These are phyloP conservation scores for Rambutsinella grinnellia DNA, from an alignment of 2,888 invertebrate species.

Conservation along the genomic window DNA sequence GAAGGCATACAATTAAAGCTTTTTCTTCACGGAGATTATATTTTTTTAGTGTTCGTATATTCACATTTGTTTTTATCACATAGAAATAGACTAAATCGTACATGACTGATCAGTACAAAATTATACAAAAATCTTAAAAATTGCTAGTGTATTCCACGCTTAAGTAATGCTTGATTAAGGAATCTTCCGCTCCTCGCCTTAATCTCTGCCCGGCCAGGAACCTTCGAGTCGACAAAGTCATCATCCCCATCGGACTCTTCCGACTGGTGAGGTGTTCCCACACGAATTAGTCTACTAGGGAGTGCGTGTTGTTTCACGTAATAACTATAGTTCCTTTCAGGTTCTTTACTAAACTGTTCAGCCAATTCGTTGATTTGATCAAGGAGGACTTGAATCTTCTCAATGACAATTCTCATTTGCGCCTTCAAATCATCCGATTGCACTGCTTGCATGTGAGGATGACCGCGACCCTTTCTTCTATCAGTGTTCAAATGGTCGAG, in stretches of 20 bases:
- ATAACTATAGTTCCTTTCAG: slow-evolving; percentile 50
- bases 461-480: slow-evolving; percentile 36
- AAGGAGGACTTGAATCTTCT: slow-evolving; percentile 42
- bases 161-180: slow-evolving; percentile 58
- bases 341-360: slow-evolving; percentile 21
- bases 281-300: slow-evolving; percentile 55
- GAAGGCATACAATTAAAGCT: too few species aligned
- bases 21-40: too few species aligned
- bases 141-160: slow-evolving; percentile 55
- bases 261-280: slow-evolving; percentile 58
- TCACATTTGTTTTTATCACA: too few species aligned
- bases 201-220: slow-evolving; percentile 60
- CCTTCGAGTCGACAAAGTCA: slow-evolving; percentile 56
- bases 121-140: too few species aligned
- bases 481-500: slow-evolving; percentile 56
- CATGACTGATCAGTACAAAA: too few species aligned
- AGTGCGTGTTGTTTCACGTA: slow-evolving; percentile 50
- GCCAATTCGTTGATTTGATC: slow-evolving; percentile 28
- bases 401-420: slow-evolving; percentile 43
- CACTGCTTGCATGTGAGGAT: background rate
- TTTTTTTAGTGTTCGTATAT: too few species aligned
- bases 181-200: slow-evolving; percentile 59
- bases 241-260: slow-evolving; percentile 60
- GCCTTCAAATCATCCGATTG: slow-evolving; percentile 34
- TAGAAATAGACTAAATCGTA: too few species aligned